Base-by-base conservation (phyloP, 2,888 invertebrate genomes). In the Lottia gigantea region DNA sequence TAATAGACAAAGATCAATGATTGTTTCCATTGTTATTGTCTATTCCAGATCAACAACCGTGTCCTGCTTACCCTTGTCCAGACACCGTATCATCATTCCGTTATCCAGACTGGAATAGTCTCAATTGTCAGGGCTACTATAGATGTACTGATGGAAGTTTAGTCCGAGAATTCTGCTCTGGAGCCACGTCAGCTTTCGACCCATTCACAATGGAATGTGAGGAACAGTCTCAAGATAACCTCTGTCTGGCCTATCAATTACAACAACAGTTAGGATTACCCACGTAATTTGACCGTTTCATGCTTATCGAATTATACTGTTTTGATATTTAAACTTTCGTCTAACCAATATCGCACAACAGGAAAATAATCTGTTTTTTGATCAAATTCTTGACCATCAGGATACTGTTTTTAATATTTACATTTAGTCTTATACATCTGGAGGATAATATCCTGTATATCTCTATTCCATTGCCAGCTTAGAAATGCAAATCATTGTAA, bases 161-260 rank as follows among this genome's bases (percentile, higher is more conserved):
- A 23, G 55, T 55, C 14, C 19, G 55, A 19, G 55, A 55, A 23
- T 55, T 55, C 6, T 55, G 55, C 15, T 55, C 55, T 2, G 55
- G 55, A 2, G 19, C 55, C 23, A 55, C 55, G 55, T 11, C 55
- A 23, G 55, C 55, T 23, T 55, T 55, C 19, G 55, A 55, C 14
- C 55, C 55, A 14, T 55, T 55, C 55, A 55, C 55, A 55, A 55
- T 55, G 55, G 12, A 55, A 11, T 55, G 55, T 55, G 55, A 55
- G 6, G 55, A 55, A 55, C 55, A 55, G 55, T 55, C 55, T 0
- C 55, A 55, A 14, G 55, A 55, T 15, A 55, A 55, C 14, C 23
- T 55, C 2, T 55, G 55, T 55, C 14, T 55, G 14, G 55, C 55
- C 15, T 55, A 55, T 14, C 55, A 55, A 23, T 14, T 55, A 55